A percentile compares a stretch with the other conserved stretches of the same genome.
phyloP scores from a whole-genome alignment of 2,113 vertebrate species.

The Pachycephala philippinensis region DNA sequence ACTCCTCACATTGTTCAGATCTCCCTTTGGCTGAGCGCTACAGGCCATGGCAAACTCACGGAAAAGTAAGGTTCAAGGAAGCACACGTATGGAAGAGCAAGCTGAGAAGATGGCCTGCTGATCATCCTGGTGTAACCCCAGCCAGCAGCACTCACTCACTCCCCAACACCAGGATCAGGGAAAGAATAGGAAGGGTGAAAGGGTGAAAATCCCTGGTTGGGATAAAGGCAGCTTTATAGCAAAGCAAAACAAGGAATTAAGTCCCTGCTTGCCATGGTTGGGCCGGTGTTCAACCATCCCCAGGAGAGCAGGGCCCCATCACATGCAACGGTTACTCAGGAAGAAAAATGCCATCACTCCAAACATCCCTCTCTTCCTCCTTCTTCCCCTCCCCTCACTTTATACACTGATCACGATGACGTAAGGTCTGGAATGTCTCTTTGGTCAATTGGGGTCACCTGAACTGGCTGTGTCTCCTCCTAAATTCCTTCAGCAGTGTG shows the following conservation, averaged over 20 bases:
- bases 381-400: neutral
- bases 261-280: neutral
- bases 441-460: neutral
- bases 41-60: neutral
- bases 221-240: neutral
- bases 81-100: fast-evolving
- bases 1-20: fast-evolving
- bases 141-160: neutral
- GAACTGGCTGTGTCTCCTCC: neutral
- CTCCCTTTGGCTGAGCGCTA: neutral
- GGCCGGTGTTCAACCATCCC: neutral
- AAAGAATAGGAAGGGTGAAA: neutral
- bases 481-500: neutral
- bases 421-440: neutral
- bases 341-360: neutral
- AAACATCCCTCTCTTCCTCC: neutral
- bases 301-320: neutral
- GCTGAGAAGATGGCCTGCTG: neutral
- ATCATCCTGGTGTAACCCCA: neutral
- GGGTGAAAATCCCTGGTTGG: neutral
- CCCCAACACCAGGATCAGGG: neutral
- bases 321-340: neutral
- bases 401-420: too few species aligned
- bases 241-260: neutral
- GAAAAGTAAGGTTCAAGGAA: neutral